Percentiles rank a stretch among this genome's conserved stretches.
phyloP scores from a whole-genome alignment of 2,797 vertebrate genomes.

The Myotis pilosus region DNA sequence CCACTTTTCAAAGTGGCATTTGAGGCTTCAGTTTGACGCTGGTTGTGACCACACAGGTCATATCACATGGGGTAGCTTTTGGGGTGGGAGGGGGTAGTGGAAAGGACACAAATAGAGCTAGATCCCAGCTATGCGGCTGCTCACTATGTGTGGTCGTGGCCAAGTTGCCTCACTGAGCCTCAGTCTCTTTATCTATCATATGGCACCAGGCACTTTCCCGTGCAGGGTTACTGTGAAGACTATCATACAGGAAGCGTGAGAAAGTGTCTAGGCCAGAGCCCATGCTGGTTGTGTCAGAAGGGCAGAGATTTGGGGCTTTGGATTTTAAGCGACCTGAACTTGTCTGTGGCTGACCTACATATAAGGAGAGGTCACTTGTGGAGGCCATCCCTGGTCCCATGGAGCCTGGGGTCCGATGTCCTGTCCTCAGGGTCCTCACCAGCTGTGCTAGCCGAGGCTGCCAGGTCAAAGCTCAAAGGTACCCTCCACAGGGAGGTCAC shows the following conservation, averaged over 20 bases:
- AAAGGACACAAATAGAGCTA: not conserved
- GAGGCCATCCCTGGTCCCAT: not conserved
- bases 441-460: not conserved
- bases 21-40: not conserved
- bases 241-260: not conserved
- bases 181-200: not conserved
- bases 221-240: not conserved
- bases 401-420: not conserved
- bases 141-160: not conserved
- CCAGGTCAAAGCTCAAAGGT: not conserved
- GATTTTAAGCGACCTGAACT: not conserved
- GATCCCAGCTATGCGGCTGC: not conserved
- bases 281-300: not conserved
- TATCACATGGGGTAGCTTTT: no score
- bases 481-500: not conserved
- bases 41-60: not conserved
- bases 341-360: not conserved
- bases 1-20: not conserved
- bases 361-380: not conserved
- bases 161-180: not conserved
- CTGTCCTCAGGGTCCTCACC: not conserved
- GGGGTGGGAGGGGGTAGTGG: no score
- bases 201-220: not conserved
- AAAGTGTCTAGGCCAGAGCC: not conserved
- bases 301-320: not conserved